Evolutionary conservation across 2,888 invertebrate genomes (phyloP), one percentile per base, ranked within the genome.

Genomic region (Stictocephala bisonia): DNA sequence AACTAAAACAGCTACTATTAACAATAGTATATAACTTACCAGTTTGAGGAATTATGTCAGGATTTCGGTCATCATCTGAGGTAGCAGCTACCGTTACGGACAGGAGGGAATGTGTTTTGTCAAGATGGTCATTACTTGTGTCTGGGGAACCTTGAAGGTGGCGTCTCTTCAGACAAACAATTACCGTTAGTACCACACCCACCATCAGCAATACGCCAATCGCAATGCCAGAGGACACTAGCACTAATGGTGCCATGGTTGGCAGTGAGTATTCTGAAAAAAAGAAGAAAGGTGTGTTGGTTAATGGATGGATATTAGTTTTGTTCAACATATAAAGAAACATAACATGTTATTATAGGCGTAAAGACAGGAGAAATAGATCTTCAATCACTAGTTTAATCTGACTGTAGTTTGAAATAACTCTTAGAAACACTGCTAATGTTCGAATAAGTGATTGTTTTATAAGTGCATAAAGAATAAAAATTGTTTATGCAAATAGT

Each of bases 171-270:
- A 74, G 50, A 18, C 53, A 58, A 13, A 85, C 74, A 0, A 31
- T 29, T 1, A 15, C 40, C 18, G 44, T 44, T 20, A 71, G 44
- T 6, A 41, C 56, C 18, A 70, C 9, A 3, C 41, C 56, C 74
- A 86, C 85, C 7, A 85, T 85, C 0, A 86, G 85, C 82, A 86
- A 82, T n/a, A 86, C 82, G 53, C 83, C 84, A 29, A 84, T 77
- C 50, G 84, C 48, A 3, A 53, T 81, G 41, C 82, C 84, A 11
- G 84, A 64, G 44, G 26, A 27, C 15, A 64, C 64, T 4, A 64
- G 85, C 35, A 84, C 82, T 68, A 85, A 83, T 18, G 69, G 69
- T 9, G 56, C 58, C 29, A 56, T 56, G 18, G 58, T 29, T 11
- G 71, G 58, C 15, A 71, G 58, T 9, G 18, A 15, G 15, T 31